These are phyloP conservation scores for Drosophila sulfurigaster DNA, from an alignment of 1,140 invertebrate genomes.

Conservation along the genomic window DNA sequence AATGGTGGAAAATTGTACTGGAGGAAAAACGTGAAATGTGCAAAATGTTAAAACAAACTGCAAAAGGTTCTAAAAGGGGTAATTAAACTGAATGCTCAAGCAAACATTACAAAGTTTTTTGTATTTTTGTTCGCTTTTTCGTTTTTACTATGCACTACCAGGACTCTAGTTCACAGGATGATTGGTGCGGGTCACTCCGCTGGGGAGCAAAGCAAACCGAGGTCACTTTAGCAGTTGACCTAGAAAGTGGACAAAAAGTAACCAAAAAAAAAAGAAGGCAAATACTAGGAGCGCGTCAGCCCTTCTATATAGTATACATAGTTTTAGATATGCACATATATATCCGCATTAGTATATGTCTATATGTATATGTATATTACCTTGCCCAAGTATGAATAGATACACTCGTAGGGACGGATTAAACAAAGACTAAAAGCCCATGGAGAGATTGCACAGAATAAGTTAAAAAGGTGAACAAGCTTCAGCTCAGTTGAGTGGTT, in stretches of 20 bases:
- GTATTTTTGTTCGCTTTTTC: no score
- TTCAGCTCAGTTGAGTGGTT: slow-evolving; percentile 7
- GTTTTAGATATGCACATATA: slow-evolving; percentile 3
- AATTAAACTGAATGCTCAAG: slow-evolving; percentile 70
- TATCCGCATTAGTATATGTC: slow-evolving; percentile 6
- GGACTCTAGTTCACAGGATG: slow-evolving; percentile 5
- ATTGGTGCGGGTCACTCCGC: slow-evolving; percentile 4
- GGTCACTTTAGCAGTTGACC: slow-evolving; percentile 54
- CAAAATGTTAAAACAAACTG: slow-evolving; percentile 58
- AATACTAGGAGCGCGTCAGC: neutral
- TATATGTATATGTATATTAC: slow-evolving; percentile 10
- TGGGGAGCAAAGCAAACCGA: neutral
- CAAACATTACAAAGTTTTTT: slow-evolving; percentile 47
- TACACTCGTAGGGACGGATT: slow-evolving; percentile 42
- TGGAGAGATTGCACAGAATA: neutral
- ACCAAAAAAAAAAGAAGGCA: slow-evolving; percentile 28
- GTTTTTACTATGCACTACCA: neutral
- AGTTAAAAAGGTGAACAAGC: slow-evolving; percentile 18
- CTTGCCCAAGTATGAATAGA: neutral
- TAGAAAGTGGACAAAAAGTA: slow-evolving; percentile 53
- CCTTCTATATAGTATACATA: neutral
- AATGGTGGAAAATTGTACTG: neutral
- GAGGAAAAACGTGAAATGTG: slow-evolving; percentile 30
- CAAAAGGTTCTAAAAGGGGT: slow-evolving; percentile 45
- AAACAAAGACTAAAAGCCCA: slow-evolving; percentile 59